Conservation (phyloP, 2,113 vertebrate genomes). For the Petroica traversi region DNA sequence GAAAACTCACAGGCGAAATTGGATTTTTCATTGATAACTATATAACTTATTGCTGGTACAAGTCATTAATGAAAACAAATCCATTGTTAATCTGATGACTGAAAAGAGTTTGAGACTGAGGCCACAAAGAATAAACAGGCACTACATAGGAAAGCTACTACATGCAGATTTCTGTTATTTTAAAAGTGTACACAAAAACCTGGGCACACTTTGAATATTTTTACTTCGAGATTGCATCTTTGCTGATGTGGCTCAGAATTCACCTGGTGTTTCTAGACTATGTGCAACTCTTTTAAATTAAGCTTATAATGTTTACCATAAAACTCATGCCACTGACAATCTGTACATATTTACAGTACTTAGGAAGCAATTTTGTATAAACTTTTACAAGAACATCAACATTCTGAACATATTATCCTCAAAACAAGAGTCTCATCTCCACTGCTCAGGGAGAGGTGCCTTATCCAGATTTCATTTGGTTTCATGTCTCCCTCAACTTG, state of each 20-base stretch:
- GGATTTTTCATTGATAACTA: conserved; percentile 62
- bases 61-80: conserved; percentile 65
- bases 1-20: conserved; percentile 34
- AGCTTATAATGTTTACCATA: conserved; percentile 21
- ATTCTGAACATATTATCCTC: not conserved
- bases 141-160: not conserved
- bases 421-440: not conserved
- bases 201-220: not conserved
- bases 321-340: conserved; percentile 10
- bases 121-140: not conserved
- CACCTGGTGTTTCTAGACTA: not conserved
- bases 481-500: not conserved
- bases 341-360: conserved; percentile 18
- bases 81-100: conserved; percentile 43
- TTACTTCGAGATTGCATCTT: conserved; percentile 4
- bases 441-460: not conserved
- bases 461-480: not conserved
- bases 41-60: conserved; percentile 31
- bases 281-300: conserved; percentile 18
- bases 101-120: conserved; percentile 31
- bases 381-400: conserved; percentile 5
- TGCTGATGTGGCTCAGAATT: not conserved
- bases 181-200: not conserved
- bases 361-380: not conserved
- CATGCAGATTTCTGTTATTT: not conserved